These are phyloP conservation scores for Neodontobutis hainanensis DNA, from an alignment of 2,113 vertebrate species.

Conservation along the genomic window DNA sequence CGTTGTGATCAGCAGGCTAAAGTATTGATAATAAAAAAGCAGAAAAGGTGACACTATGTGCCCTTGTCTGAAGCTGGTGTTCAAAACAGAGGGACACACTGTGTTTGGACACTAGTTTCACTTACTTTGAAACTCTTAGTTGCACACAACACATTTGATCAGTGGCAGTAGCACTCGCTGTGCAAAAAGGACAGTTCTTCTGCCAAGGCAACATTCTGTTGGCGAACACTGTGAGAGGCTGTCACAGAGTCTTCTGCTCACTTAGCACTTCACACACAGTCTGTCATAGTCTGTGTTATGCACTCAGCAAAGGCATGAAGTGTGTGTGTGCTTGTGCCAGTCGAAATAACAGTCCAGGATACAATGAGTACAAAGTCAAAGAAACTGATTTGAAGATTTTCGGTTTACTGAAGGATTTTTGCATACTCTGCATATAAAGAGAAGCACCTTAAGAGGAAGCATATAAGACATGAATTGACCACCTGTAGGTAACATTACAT, in stretches of 20 bases:
- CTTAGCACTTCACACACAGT: slow-evolving; percentile 72
- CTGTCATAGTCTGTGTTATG: slow-evolving; percentile 60
- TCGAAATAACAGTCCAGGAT: slow-evolving; percentile 29
- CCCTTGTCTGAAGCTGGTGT: slow-evolving; percentile 23
- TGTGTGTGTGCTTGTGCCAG: slow-evolving; percentile 16
- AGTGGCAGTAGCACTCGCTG: slow-evolving; percentile 58
- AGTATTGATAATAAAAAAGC: slow-evolving; percentile 2
- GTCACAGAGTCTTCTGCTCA: slow-evolving; percentile 66
- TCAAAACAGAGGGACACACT: slow-evolving; percentile 31
- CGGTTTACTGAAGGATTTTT: slow-evolving; percentile 16
- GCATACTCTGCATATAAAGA: slow-evolving; percentile 2
- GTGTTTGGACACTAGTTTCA: slow-evolving; percentile 12
- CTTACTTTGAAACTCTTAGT: slow-evolving; percentile 7
- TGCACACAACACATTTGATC: slow-evolving; percentile 56
- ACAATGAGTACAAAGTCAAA: slow-evolving; percentile 41
- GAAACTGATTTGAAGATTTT: slow-evolving; percentile 16
- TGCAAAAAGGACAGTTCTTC: slow-evolving; percentile 63
- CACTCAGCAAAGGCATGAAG: too few species aligned
- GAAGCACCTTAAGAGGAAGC: neutral
- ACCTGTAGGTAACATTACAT: slow-evolving; percentile 18
- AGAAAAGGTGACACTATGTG: neutral
- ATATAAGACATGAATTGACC: slow-evolving; percentile 8
- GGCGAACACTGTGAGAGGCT: slow-evolving; percentile 62
- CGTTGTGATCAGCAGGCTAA: slow-evolving; percentile 19
- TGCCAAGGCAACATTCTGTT: slow-evolving; percentile 73